Evolutionary conservation across 2,797 vertebrate genomes (phyloP), one percentile per base, ranked within the genome.

Genomic region (Nannoperca obscura): DNA sequence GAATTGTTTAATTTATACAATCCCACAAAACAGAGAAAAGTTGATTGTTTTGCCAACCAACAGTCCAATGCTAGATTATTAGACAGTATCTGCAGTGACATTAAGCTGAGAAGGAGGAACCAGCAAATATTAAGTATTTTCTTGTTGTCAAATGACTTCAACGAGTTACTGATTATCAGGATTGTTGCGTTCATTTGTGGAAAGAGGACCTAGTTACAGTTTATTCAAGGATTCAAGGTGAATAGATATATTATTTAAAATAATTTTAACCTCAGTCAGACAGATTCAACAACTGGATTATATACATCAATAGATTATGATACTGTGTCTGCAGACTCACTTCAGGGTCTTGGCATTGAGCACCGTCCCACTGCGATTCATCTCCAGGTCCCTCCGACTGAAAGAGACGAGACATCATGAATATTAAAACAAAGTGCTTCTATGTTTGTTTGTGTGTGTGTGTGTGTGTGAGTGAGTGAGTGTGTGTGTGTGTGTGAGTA

Each of bases 311-410:
- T 30, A 5, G 0, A 10, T 36, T 2, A 5, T 59, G 14, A 66
- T 34, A 47, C 30, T 57, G 27, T 40, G 36, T 62, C 6, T 66
- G 22, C 24, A 64, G 0, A 89, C 95, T 96, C 88, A 99, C 98
- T 96, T 96, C 74, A 99, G 91, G 0, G 98, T 99, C 93, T 98
- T 99, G 82, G 98, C 97, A 0, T 99, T 99, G 55, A 98, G 91
- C 10, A 96, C 95, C 0, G 96, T 96, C 59, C 97, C 98, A 1
- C 96, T 96, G 59, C 98, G 95, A 90, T 97, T 99, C 92, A 99
- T 99, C 71, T 99, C 97, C 92, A 99, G 91, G 86, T 99, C 98
- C 92, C 97, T 96, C 70, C 98, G 98, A 87, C 98, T 99, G 87
- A 47, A 78, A 66, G 5, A 74, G 9, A 68, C 19, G 44, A 27